Evolutionary conservation across 2,888 invertebrate genomes (phyloP).

Genomic region (Patella depressa): DNA sequence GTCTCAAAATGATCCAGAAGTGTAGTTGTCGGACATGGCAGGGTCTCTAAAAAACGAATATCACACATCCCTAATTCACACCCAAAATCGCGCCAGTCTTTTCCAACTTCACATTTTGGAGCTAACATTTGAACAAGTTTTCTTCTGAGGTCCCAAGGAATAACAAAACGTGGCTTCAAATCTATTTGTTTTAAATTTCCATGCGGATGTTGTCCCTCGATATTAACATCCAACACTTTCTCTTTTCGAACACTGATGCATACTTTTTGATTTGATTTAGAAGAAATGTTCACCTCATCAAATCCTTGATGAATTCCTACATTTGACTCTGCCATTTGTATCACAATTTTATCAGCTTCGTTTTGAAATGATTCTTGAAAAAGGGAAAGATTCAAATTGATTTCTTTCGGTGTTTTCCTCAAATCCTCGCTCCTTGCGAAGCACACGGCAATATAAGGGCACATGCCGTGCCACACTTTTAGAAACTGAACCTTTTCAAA

Average conservation of each 20-base stretch:
- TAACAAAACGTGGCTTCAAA: background rate
- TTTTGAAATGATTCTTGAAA: constrained; percentile 42
- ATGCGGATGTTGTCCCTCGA: background rate
- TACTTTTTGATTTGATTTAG: constrained; percentile 10
- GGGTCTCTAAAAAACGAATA: constrained; percentile 37
- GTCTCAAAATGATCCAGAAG: constrained; percentile 39
- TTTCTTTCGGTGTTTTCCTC: constrained; percentile 31
- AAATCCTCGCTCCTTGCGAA: constrained; percentile 32
- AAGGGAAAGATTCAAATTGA: constrained; percentile 44
- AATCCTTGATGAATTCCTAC: background rate
- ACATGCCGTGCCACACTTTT: constrained; percentile 53
- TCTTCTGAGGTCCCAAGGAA: constrained; percentile 23
- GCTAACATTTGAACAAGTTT: constrained; percentile 43
- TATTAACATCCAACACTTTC: background rate
- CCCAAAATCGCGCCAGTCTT: constrained; percentile 46
- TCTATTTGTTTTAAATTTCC: background rate
- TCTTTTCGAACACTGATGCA: background rate
- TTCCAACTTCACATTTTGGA: constrained; percentile 34
- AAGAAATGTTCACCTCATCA: background rate
- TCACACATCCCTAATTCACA: constrained; percentile 34
- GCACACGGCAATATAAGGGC: constrained; percentile 48
- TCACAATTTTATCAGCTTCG: constrained; percentile 43
- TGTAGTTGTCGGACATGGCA: constrained; percentile 38
- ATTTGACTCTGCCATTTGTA: constrained; percentile 41
- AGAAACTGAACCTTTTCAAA: constrained; percentile 41